Conservation (phyloP, 2,113 vertebrate genomes). For the Tragulus kanchil region DNA sequence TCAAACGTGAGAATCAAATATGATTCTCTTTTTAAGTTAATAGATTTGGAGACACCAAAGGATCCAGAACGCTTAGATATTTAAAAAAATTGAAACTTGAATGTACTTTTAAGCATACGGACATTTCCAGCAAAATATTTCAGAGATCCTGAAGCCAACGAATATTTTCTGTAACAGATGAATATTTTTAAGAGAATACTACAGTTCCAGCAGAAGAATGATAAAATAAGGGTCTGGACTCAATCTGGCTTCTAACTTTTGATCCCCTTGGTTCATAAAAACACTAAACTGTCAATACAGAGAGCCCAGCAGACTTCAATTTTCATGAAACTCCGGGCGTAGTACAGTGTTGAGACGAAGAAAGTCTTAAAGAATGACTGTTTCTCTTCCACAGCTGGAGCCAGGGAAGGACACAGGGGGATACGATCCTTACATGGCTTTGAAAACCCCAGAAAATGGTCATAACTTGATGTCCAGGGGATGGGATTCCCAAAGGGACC, state of each 20-base stretch:
- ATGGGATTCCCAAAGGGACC: accelerated
- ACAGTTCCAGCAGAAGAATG: not conserved
- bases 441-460: not conserved
- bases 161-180: not conserved
- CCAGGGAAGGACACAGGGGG: accelerated
- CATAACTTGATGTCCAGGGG: not conserved
- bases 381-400: not conserved
- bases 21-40: not conserved
- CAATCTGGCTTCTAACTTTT: not conserved
- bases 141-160: not conserved
- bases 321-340: not conserved
- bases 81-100: not conserved
- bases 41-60: not conserved
- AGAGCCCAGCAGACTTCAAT: not conserved
- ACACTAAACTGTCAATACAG: not conserved
- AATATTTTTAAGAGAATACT: not conserved
- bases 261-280: not conserved
- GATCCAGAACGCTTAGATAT: not conserved
- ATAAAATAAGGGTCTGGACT: not conserved
- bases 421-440: accelerated
- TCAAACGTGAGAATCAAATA: not conserved
- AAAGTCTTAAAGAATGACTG: no score
- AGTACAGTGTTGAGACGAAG: not conserved
- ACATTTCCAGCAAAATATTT: not conserved
- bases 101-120: not conserved